These are phyloP conservation scores for Aphodius sticticus DNA, from an alignment of 2,888 invertebrate species.

Conservation along the genomic window DNA sequence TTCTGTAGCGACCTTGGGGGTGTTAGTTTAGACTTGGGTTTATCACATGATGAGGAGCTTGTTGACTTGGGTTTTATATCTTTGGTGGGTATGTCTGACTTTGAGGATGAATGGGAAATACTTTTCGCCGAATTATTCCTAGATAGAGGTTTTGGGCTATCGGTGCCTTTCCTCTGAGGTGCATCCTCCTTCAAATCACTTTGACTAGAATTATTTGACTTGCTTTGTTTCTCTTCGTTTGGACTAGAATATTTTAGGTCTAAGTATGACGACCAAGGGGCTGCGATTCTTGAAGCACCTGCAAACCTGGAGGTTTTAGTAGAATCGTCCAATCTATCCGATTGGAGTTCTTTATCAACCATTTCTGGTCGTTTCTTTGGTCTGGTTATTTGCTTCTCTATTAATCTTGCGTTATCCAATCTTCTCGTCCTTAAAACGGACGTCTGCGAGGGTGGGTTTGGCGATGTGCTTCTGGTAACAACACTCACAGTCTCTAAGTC, in stretches of 20 bases:
- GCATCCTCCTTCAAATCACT: conserved; percentile 34
- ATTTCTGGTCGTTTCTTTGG: conserved; percentile 64
- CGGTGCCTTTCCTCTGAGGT: conserved; percentile 39
- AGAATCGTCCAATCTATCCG: conserved; percentile 75
- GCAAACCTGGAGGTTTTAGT: conserved; percentile 73
- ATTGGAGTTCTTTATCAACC: conserved; percentile 77
- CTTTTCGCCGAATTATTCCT: conserved; percentile 60
- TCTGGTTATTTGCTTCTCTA: conserved; percentile 74
- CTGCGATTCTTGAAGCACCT: conserved; percentile 63
- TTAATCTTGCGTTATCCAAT: conserved; percentile 75
- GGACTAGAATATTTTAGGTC: conserved; percentile 62
- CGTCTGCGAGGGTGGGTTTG: conserved; percentile 69
- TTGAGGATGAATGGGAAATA: conserved; percentile 54
- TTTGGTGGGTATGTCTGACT: conserved; percentile 39
- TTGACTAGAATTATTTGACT: conserved; percentile 59
- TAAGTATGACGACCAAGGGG: conserved; percentile 72
- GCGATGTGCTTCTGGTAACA: conserved; percentile 80
- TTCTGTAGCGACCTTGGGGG: conserved; percentile 46
- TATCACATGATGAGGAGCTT: conserved; percentile 37
- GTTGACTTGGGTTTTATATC: conserved; percentile 44
- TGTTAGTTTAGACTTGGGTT: conserved; percentile 47
- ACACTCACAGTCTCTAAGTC: conserved; percentile 66
- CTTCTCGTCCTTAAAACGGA: conserved; percentile 71
- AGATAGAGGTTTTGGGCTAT: conserved; percentile 57
- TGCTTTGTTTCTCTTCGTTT: conserved; percentile 38